Percentiles rank a stretch among this genome's conserved stretches.
phyloP scores from a whole-genome alignment of 2,888 invertebrate genomes.

The Zygothrica quintamaculata region DNA sequence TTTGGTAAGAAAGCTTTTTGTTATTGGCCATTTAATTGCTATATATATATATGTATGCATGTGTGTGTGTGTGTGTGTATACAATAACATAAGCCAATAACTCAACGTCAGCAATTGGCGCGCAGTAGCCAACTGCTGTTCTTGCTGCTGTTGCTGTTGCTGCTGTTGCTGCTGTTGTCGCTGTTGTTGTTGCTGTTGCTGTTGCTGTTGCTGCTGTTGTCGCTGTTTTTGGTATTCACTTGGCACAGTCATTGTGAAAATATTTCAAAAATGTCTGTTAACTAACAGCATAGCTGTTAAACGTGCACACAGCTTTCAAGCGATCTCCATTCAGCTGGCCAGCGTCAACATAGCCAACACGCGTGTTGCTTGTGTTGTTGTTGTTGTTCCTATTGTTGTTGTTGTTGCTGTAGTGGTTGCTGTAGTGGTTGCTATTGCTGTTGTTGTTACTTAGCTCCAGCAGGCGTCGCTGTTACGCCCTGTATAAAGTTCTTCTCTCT shows the following conservation, averaged over 20 bases:
- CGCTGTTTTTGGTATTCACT: constrained; percentile 1
- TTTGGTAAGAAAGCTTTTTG: constrained; percentile 45
- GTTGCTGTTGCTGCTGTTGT: constrained; percentile 1
- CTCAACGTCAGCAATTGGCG: constrained; percentile 60
- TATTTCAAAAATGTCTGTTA: constrained; percentile 66
- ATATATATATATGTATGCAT: constrained; percentile 9
- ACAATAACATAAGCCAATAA: constrained; percentile 18
- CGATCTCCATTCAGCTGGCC: constrained; percentile 43
- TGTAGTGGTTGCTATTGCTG: background rate
- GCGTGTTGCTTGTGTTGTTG: constrained; percentile 26
- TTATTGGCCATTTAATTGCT: constrained; percentile 46
- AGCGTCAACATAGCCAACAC: constrained; percentile 12
- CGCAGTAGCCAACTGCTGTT: constrained; percentile 35
- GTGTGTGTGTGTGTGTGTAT: constrained; percentile 1
- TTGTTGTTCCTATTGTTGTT: constrained; percentile 2
- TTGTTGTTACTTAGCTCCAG: constrained; percentile 3
- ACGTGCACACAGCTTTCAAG: constrained; percentile 25
- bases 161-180: constrained; percentile 16
- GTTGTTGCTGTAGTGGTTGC: constrained; percentile 12
- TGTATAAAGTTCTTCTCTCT: constrained; percentile 6
- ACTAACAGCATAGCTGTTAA: constrained; percentile 58
- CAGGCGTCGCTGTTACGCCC: constrained; percentile 37
- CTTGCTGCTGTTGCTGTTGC: constrained; percentile 14
- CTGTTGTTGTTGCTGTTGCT: constrained; percentile 20
- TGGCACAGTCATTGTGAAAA: constrained; percentile 58